Conservation (phyloP, 2,113 vertebrate species). For the Epinephelus lanceolatus region DNA sequence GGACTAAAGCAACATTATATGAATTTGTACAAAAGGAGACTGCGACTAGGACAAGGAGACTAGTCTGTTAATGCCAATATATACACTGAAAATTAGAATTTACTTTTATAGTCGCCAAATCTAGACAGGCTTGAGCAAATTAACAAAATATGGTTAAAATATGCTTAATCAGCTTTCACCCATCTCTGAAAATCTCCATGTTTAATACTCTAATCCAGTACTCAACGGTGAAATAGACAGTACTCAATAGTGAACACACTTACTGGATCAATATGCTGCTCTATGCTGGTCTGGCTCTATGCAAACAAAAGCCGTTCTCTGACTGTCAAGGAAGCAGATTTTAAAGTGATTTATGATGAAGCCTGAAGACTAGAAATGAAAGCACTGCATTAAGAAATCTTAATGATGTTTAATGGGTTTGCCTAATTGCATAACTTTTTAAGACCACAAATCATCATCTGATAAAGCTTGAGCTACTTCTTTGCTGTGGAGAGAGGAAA, state of each 20-base stretch:
- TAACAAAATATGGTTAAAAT: conserved; percentile 53
- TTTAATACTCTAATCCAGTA: conserved; percentile 42
- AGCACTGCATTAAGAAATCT: conserved; percentile 17
- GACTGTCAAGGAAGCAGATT: not conserved
- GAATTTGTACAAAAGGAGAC: not conserved
- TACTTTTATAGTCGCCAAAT: conserved; percentile 15
- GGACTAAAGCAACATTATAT: not conserved
- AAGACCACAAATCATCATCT: conserved; percentile 13
- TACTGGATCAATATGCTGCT: conserved; percentile 51
- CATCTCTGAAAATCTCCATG: conserved; percentile 46
- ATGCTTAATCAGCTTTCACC: conserved; percentile 43
- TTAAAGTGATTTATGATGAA: conserved; percentile 41
- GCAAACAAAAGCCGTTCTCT: conserved; percentile 29
- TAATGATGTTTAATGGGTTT: conserved; percentile 16
- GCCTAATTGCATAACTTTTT: conserved; percentile 15
- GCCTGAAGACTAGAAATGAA: conserved; percentile 23
- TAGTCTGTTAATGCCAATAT: not conserved
- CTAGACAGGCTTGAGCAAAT: conserved; percentile 42
- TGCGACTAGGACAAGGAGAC: not conserved
- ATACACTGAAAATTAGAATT: not conserved
- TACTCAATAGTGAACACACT: conserved; percentile 19
- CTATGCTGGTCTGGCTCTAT: not conserved
- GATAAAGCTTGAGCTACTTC: not conserved
- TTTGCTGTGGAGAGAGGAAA: not conserved
- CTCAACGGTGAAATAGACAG: conserved; percentile 18